Percentiles rank a stretch among this genome's conserved stretches.
Conservation (phyloP, 2,113 vertebrate genomes). For the Onychostoma macrolepis region DNA sequence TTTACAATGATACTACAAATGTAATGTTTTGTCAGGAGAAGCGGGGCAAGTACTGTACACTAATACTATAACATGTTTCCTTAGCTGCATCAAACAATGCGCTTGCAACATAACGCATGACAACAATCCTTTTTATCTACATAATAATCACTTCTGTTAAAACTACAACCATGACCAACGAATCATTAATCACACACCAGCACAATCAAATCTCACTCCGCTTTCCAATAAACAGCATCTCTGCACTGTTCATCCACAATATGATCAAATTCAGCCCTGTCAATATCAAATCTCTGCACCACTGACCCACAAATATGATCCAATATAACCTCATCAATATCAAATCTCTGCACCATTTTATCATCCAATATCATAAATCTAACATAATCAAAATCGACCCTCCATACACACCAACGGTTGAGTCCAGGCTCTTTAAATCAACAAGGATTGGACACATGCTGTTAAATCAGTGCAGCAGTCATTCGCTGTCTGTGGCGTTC, state of each 20-base stretch:
- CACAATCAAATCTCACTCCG: conserved; percentile 8
- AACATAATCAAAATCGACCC: conserved; percentile 34
- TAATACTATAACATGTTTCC: neutral
- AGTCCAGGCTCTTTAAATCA: conserved; percentile 16
- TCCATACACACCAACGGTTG: neutral
- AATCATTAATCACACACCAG: neutral
- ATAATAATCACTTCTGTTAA: conserved; percentile 8
- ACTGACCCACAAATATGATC: conserved; percentile 37
- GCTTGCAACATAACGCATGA: neutral
- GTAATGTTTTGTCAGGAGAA: neutral
- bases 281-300: conserved; percentile 30
- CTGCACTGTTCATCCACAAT: conserved; percentile 22
- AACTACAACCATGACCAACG: neutral
- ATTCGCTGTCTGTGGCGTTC: neutral
- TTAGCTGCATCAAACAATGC: neutral
- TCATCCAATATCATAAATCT: conserved; percentile 37
- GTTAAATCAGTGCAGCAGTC: conserved; percentile 32
- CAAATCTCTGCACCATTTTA: conserved; percentile 24
- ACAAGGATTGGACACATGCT: conserved; percentile 21
- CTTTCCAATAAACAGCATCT: conserved; percentile 6
- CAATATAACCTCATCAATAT: conserved; percentile 34
- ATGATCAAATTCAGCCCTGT: conserved; percentile 1
- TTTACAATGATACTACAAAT: too few species aligned
- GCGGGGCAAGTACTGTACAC: neutral
- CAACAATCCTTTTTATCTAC: neutral